Percentiles rank a stretch among this genome's conserved stretches.
Conservation (phyloP, 2,797 vertebrate species). For the Hafferia zeledoni region DNA sequence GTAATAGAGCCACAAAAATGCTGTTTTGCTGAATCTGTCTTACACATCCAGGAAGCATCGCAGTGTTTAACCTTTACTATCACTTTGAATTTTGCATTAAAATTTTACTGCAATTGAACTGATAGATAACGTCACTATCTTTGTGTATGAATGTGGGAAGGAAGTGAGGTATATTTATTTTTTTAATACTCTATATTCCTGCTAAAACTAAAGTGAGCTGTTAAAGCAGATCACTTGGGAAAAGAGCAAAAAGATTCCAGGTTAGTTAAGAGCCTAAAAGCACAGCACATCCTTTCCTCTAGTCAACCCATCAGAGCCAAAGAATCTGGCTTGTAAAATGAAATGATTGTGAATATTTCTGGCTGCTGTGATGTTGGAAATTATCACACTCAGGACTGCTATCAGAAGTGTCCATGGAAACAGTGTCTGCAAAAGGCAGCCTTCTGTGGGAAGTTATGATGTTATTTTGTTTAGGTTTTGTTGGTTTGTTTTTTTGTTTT, state of each 20-base stretch:
- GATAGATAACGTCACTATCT: neutral
- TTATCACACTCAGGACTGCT: neutral
- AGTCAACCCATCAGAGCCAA: slow-evolving; percentile 9
- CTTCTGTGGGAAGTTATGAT: neutral
- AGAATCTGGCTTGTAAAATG: slow-evolving; percentile 19
- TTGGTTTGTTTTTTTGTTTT: rapidly evolving
- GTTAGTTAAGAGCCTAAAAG: slow-evolving; percentile 19
- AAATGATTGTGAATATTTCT: slow-evolving; percentile 42
- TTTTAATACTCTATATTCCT: neutral
- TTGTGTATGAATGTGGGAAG: neutral
- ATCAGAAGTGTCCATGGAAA: neutral
- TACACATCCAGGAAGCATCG: slow-evolving; percentile 46
- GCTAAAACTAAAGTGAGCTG: neutral
- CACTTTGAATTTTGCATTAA: slow-evolving; percentile 8
- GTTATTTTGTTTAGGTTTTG: neutral
- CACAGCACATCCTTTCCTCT: neutral
- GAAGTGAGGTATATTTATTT: neutral
- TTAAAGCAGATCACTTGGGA: neutral
- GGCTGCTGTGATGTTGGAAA: slow-evolving; percentile 27
- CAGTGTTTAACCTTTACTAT: slow-evolving; percentile 43
- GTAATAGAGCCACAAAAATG: slow-evolving; percentile 64
- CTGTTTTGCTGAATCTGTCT: slow-evolving; percentile 56
- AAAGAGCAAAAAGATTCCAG: slow-evolving; percentile 3
- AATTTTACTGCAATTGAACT: neutral
- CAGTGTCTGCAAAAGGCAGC: neutral